Conservation (phyloP, 2,888 invertebrate genomes). For the Orthosia gracilis region DNA sequence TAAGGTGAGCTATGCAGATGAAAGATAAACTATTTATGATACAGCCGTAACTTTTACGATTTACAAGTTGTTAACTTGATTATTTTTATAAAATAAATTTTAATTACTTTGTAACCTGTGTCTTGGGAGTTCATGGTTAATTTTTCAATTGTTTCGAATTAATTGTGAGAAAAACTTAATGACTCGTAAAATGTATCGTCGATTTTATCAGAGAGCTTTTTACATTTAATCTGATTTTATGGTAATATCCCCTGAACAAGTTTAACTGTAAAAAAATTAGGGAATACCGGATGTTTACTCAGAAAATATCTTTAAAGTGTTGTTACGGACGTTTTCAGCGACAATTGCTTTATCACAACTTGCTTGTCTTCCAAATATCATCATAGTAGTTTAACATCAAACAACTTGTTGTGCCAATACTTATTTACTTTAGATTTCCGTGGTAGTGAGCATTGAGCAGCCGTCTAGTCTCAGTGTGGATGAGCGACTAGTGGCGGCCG, state of each 20-base stretch:
- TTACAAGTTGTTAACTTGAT: slow-evolving; percentile 52
- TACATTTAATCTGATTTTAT: not conserved
- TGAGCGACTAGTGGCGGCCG: slow-evolving; percentile 60
- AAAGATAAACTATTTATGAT: slow-evolving; percentile 59
- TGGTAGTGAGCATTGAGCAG: slow-evolving; percentile 28
- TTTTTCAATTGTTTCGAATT: slow-evolving; percentile 43
- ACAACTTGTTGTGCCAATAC: slow-evolving; percentile 38
- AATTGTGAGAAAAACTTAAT: slow-evolving; percentile 30
- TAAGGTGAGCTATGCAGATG: slow-evolving; percentile 62
- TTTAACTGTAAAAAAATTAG: not conserved
- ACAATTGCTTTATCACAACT: not conserved
- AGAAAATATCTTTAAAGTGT: not conserved
- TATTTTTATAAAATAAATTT: slow-evolving; percentile 55
- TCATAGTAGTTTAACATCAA: slow-evolving; percentile 2
- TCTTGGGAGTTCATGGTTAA: slow-evolving; percentile 44
- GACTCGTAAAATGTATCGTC: not conserved
- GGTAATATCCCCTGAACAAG: not conserved
- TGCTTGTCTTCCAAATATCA: not conserved
- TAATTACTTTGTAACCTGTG: slow-evolving; percentile 31
- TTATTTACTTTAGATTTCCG: slow-evolving; percentile 45
- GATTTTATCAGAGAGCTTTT: slow-evolving; percentile 14
- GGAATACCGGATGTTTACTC: not conserved
- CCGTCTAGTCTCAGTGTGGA: slow-evolving; percentile 51
- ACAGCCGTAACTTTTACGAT: slow-evolving; percentile 52
- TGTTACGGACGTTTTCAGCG: not conserved